phyloP scores from a whole-genome alignment of 2,888 invertebrate species.

The Bellardia pandia region DNA sequence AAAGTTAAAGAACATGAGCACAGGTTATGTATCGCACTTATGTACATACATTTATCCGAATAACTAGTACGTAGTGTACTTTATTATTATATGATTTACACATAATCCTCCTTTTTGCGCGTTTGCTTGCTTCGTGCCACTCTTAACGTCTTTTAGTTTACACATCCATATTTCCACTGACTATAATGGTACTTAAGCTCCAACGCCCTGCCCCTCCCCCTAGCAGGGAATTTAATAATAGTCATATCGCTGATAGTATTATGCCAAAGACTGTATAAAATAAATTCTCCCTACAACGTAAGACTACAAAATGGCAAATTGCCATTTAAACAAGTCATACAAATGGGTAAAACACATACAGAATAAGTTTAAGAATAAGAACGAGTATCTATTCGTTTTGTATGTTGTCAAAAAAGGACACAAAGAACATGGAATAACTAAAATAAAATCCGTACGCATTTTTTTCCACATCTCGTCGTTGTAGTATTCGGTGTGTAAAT shows the following conservation, averaged over 20 bases:
- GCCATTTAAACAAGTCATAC: slow-evolving; percentile 52
- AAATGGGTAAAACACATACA: slow-evolving; percentile 28
- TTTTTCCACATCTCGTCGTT: neutral
- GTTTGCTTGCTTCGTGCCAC: neutral
- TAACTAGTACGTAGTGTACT: neutral
- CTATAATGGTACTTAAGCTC: slow-evolving; percentile 6
- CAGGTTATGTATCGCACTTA: neutral
- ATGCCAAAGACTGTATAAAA: neutral
- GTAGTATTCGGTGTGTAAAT: neutral
- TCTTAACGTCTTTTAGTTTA: neutral
- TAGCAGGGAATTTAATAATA: neutral
- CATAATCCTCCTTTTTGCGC: slow-evolving; percentile 5
- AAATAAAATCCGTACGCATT: slow-evolving; percentile 22
- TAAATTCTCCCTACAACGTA: neutral
- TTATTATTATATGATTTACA: slow-evolving; percentile 9
- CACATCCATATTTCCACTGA: neutral
- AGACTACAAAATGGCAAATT: slow-evolving; percentile 62
- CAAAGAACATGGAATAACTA: slow-evolving; percentile 27
- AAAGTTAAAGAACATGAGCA: no score
- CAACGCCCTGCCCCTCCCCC: neutral
- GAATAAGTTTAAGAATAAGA: no score
- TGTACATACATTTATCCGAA: neutral
- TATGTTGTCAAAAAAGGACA: slow-evolving; percentile 36
- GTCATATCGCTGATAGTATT: neutral
- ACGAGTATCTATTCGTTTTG: neutral